phyloP scores from a whole-genome alignment of 2,113 vertebrate species.

The Tenebrosternarchus preto region DNA sequence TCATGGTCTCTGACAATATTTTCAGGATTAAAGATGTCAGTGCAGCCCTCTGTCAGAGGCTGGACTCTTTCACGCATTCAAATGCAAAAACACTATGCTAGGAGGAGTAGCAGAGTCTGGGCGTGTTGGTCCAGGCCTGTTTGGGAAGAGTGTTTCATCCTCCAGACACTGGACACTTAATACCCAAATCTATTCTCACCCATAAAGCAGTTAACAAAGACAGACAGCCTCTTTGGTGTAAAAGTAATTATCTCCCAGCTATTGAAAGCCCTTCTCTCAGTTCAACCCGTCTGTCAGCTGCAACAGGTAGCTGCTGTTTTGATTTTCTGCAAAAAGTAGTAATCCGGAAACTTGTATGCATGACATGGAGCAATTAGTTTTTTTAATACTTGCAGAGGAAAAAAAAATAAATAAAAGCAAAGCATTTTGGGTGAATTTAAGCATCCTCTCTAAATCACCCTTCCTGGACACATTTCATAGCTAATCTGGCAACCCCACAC shows the following conservation, averaged over 20 bases:
- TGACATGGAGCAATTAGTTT: conserved; percentile 47
- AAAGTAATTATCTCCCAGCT: conserved; percentile 74
- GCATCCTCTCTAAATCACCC: not conserved
- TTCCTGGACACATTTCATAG: no score
- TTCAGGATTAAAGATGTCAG: conserved; percentile 94
- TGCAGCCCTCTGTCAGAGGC: conserved; percentile 86
- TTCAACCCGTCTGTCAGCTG: conserved; percentile 46
- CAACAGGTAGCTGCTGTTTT: conserved; percentile 51
- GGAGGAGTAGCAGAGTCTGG: conserved; percentile 87
- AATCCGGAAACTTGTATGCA: conserved; percentile 50
- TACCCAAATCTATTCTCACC: conserved; percentile 87
- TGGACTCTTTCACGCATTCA: conserved; percentile 87
- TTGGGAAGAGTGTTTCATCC: conserved; percentile 80
- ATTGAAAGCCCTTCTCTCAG: conserved; percentile 57
- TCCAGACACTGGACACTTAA: conserved; percentile 85
- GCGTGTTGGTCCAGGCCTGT: conserved; percentile 84
- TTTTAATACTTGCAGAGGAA: conserved; percentile 22
- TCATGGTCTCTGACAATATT: conserved; percentile 90
- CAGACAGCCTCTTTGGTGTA: conserved; percentile 72
- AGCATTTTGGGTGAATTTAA: conserved; percentile 1
- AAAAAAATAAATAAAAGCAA: not conserved
- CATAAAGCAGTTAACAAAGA: conserved; percentile 85
- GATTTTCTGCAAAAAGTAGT: not conserved
- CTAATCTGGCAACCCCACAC: no score
- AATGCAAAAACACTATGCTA: conserved; percentile 87